phyloP scores from a whole-genome alignment of 1,140 invertebrate species.

The Bursaphelenchus mucronatus region DNA sequence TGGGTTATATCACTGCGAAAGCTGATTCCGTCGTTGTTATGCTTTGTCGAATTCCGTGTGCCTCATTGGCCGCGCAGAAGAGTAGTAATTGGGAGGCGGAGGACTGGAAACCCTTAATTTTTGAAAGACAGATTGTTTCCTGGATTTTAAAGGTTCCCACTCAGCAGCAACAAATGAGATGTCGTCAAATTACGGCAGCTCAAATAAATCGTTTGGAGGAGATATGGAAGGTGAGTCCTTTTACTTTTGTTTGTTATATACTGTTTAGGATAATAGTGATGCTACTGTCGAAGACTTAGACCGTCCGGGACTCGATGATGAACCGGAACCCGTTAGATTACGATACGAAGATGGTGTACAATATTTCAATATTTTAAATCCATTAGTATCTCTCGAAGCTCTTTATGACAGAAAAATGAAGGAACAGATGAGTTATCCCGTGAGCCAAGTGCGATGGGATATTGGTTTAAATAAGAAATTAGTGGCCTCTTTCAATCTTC shows the following conservation, averaged over 20 bases:
- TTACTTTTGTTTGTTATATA: conserved; percentile 26
- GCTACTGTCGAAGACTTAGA: conserved; percentile 95
- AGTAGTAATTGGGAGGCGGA: conserved; percentile 93
- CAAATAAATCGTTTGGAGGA: conserved; percentile 98
- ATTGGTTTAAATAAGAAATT: conserved; percentile 95
- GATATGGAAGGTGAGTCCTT: conserved; percentile 74
- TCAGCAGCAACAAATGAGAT: conserved; percentile 88
- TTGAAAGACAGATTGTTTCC: conserved; percentile 86
- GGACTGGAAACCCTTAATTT: conserved; percentile 95
- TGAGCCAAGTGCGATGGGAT: conserved; percentile 96
- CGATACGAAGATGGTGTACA: conserved; percentile 97
- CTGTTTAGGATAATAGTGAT: conserved; percentile 66
- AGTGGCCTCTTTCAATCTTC: conserved; percentile 93
- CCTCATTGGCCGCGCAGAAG: conserved; percentile 87
- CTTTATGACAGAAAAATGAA: conserved; percentile 97
- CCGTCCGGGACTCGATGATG: conserved; percentile 72
- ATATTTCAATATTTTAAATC: conserved; percentile 75
- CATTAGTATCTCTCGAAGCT: conserved; percentile 90
- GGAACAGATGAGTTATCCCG: conserved; percentile 96
- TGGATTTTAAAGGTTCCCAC: conserved; percentile 94
- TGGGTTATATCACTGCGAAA: conserved; percentile 98
- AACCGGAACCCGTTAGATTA: conserved; percentile 77
- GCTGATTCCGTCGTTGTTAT: conserved; percentile 98
- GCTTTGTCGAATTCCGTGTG: conserved; percentile 92
- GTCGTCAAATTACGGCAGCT: conserved; percentile 87